Conservation (phyloP, 1,140 invertebrate species). For the Latrodectus geometricus region DNA sequence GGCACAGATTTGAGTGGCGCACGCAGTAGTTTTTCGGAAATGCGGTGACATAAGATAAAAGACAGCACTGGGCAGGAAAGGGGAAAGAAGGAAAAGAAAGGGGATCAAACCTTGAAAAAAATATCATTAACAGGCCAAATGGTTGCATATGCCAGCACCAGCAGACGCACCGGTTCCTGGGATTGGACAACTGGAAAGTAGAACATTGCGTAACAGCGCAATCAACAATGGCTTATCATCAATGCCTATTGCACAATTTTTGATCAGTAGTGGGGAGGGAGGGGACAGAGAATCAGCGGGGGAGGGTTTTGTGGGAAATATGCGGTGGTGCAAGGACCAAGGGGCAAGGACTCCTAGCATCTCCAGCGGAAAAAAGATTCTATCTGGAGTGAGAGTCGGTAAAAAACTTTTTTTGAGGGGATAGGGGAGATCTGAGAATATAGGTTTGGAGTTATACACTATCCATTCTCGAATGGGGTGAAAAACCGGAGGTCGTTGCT, state of each 20-base stretch:
- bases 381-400: background rate
- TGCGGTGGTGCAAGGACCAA: slow-evolving; percentile 34
- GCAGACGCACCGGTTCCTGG: slow-evolving; percentile 15
- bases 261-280: slow-evolving; percentile 4
- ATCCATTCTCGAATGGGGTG: slow-evolving; percentile 16
- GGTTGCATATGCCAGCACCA: background rate
- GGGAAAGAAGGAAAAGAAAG: background rate
- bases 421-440: background rate
- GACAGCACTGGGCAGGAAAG: slow-evolving; percentile 12
- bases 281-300: slow-evolving; percentile 38
- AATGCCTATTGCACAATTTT: slow-evolving; percentile 40
- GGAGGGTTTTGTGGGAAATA: slow-evolving; percentile 57
- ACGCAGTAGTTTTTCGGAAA: slow-evolving; percentile 6
- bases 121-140: background rate
- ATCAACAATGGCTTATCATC: slow-evolving; percentile 43
- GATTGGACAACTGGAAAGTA: slow-evolving; percentile 48
- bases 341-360: slow-evolving; percentile 31
- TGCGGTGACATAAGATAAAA: slow-evolving; percentile 21
- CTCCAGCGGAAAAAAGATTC: background rate
- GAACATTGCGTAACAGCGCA: slow-evolving; percentile 50
- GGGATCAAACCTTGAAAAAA: slow-evolving; percentile 24
- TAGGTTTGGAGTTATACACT: slow-evolving; percentile 11
- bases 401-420: background rate
- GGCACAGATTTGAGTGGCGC: background rate
- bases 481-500: slow-evolving; percentile 22